A percentile compares a stretch with the other conserved stretches of the same genome.
These are phyloP conservation scores for Diarsia rubi DNA, from an alignment of 2,888 invertebrate genomes.

Conservation along the genomic window DNA sequence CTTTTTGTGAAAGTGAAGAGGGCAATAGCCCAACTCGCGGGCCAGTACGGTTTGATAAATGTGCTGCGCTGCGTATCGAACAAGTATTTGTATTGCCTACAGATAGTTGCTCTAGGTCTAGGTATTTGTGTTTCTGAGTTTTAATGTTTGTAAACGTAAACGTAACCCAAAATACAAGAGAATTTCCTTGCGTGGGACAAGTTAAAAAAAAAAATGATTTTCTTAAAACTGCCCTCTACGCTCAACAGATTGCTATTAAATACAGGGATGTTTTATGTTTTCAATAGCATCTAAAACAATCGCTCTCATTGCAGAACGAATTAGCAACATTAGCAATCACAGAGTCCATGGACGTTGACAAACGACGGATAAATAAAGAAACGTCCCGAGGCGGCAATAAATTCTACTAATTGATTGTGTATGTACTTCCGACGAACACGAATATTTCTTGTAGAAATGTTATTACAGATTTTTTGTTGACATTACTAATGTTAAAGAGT, in stretches of 20 bases:
- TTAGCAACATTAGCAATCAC: slow-evolving; percentile 61
- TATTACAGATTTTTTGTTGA: background rate
- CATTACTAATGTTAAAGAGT: background rate
- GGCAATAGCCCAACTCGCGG: background rate
- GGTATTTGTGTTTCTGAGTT: too few relatives aligned
- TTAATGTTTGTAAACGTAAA: too few relatives aligned
- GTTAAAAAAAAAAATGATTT: background rate
- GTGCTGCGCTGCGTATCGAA: too few relatives aligned
- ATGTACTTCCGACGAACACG: slow-evolving; percentile 38
- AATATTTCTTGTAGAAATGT: slow-evolving; percentile 45
- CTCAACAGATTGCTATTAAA: background rate
- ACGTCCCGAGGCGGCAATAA: slow-evolving; percentile 65
- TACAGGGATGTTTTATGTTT: background rate
- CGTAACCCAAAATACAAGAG: too few relatives aligned
- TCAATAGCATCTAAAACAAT: slow-evolving; percentile 13
- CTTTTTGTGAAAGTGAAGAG: background rate
- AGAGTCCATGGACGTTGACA: slow-evolving; percentile 68
- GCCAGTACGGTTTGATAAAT: background rate
- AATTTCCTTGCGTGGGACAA: too few relatives aligned
- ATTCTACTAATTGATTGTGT: slow-evolving; percentile 62
- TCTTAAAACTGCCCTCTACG: background rate
- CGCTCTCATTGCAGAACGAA: slow-evolving; percentile 26
- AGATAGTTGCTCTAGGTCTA: too few relatives aligned
- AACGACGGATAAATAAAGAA: slow-evolving; percentile 74
- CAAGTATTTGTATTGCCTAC: too few relatives aligned